Base-by-base conservation (phyloP, 2,888 invertebrate genomes). In the Oithona nana region DNA sequence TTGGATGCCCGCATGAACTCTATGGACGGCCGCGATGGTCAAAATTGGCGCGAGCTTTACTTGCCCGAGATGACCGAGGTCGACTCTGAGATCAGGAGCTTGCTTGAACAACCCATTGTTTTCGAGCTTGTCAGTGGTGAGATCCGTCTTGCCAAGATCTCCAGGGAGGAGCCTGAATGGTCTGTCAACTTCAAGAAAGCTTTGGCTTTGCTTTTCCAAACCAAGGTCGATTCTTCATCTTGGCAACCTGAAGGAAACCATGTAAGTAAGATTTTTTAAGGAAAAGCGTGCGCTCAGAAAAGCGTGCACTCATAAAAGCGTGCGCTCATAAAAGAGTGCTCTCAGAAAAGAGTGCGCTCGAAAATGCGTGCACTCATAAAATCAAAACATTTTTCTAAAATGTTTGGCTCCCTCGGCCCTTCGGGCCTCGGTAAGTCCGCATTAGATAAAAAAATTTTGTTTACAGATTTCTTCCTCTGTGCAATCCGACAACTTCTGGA, bases 161-260 rank as follows among this genome's bases (percentile, higher is more conserved):
- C 61, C n/a, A 57, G 60, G 28, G 39, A 52, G 28, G 64, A 64
- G 30, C 64, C 60, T 13, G 61, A 61, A 28, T 61, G 55, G 58
- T 50, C 57, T 20, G 31, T 62, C 57, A 64, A 64, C 61, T 57
- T 64, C 55, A 64, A 64, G 56, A 61, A 62, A 50, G 59, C 61
- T 22, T 49, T 64, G 28, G 55, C 51, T 24, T 24, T 51, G 22
- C 49, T 61, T 26, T 49, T 61, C 61, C 59, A 64, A 49, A 56
- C 55, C 26, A 55, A 62, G 39, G 24, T 56, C 22, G 26, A 52
- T 13, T n/a, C 55, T 28, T 52, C 54, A 16, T 16, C 28, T 2
- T 48, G n/a, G 26, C 39, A 30, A n/a, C 16, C 31, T 6, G 55
- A 56, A 31, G 26, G 22, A 24, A 62, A 62, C 48, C 39, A 28